A percentile compares a stretch with the other conserved stretches of the same genome.
Evolutionary conservation across 2,113 vertebrate species (phyloP).

Genomic region (Actenoides lindsayi): DNA sequence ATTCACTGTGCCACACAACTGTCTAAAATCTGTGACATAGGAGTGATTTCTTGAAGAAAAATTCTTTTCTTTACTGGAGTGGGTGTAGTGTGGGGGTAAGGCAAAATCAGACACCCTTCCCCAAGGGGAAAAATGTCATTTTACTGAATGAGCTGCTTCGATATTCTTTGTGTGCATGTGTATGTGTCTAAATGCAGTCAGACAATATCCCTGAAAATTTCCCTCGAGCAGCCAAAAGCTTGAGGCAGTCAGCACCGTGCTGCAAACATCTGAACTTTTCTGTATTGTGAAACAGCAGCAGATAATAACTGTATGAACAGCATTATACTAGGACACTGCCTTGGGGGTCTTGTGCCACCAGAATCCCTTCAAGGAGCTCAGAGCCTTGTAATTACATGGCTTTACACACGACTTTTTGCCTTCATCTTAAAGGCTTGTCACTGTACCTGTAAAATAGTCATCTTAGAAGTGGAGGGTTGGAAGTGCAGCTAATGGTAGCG

Average conservation of each 20-base stretch:
- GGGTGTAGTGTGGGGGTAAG: background rate
- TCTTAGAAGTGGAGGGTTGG: background rate
- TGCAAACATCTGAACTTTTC: background rate
- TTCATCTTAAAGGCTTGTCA: background rate
- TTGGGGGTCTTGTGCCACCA: background rate
- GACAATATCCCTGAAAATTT: background rate
- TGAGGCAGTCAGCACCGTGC: background rate
- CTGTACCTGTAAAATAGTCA: background rate
- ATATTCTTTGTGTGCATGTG: background rate
- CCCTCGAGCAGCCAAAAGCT: background rate
- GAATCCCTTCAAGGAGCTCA: background rate
- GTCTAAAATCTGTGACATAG: background rate
- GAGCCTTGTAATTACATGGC: background rate
- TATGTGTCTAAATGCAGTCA: background rate
- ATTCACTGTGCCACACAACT: background rate
- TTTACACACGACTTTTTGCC: background rate
- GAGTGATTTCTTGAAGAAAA: background rate
- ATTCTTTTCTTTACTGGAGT: background rate
- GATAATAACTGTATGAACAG: background rate
- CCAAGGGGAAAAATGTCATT: background rate
- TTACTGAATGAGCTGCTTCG: background rate
- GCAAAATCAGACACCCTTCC: background rate
- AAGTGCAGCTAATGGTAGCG: background rate
- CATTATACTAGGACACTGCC: background rate
- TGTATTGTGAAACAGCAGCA: background rate